phyloP scores from a whole-genome alignment of 2,888 invertebrate genomes.

The Perizoma flavofasciatum region DNA sequence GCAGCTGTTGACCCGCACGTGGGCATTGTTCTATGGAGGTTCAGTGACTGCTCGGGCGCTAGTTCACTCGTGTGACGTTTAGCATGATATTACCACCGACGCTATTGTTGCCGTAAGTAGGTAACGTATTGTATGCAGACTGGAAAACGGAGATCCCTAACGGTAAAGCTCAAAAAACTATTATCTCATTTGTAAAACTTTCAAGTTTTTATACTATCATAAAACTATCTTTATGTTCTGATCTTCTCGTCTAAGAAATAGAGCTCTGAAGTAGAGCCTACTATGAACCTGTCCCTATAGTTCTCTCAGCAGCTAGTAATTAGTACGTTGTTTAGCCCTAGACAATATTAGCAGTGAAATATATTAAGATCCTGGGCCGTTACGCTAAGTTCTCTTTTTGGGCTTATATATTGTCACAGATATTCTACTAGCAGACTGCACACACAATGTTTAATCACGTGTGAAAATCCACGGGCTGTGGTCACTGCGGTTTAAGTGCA shows the following conservation, averaged over 20 bases:
- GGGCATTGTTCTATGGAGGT: slow-evolving; percentile 69
- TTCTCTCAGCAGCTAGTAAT: neutral
- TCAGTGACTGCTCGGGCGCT: slow-evolving; percentile 66
- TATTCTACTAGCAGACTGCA: slow-evolving; percentile 17
- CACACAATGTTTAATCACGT: slow-evolving; percentile 52
- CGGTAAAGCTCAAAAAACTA: slow-evolving; percentile 23
- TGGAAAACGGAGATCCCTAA: slow-evolving; percentile 17
- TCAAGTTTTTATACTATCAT: slow-evolving; percentile 13
- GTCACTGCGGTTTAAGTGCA: slow-evolving; percentile 48
- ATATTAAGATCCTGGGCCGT: too few relatives aligned
- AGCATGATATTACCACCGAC: slow-evolving; percentile 57
- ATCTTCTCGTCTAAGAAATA: neutral
- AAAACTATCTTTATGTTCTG: neutral
- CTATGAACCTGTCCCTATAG: neutral
- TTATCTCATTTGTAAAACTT: slow-evolving; percentile 27
- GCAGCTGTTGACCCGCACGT: slow-evolving; percentile 65
- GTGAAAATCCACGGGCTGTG: slow-evolving; percentile 53
- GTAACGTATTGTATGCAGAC: slow-evolving; percentile 47
- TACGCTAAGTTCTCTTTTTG: too few relatives aligned
- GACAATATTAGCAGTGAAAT: too few relatives aligned
- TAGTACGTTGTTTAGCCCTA: neutral
- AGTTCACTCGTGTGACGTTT: slow-evolving; percentile 62
- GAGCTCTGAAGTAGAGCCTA: neutral
- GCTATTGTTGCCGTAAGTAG: slow-evolving; percentile 60
- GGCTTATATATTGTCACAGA: neutral